Conservation (phyloP, 2,113 vertebrate genomes). For the Mola mola region DNA sequence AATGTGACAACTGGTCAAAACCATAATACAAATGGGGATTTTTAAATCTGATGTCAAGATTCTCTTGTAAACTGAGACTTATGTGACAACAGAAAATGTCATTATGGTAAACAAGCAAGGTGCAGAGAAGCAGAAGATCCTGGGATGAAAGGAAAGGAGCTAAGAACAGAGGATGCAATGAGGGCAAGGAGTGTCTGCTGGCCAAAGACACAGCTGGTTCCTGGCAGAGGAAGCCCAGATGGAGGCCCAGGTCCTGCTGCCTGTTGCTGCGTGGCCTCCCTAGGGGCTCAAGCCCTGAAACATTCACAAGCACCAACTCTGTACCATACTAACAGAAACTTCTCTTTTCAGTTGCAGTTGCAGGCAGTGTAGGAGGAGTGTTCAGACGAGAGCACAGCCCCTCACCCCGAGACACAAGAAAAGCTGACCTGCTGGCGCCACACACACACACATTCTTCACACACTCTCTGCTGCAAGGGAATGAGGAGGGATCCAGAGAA, state of each 20-base stretch:
- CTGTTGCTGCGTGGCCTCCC: conserved; percentile 77
- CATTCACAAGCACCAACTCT: conserved; percentile 19
- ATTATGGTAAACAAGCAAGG: conserved; percentile 18
- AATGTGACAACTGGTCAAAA: no score
- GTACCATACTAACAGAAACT: conserved; percentile 49
- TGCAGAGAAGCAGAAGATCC: conserved; percentile 36
- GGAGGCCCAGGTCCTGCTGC: conserved; percentile 77
- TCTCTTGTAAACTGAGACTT: no score
- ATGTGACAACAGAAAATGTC: neutral
- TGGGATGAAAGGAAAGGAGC: conserved; percentile 1
- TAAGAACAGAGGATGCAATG: conserved; percentile 20
- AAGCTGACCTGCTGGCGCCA: conserved; percentile 66
- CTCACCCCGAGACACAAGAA: conserved; percentile 66
- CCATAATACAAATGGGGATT: no score
- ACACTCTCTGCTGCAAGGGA: conserved; percentile 33
- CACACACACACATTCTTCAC: conserved; percentile 20
- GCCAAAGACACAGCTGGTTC: conserved; percentile 88
- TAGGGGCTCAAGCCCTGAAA: conserved; percentile 57
- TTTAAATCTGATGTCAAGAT: no score
- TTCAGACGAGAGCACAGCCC: conserved; percentile 70
- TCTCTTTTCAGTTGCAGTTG: conserved; percentile 55
- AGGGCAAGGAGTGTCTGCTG: conserved; percentile 42
- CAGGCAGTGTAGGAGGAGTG: conserved; percentile 68
- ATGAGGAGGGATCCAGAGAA: conserved; percentile 5
- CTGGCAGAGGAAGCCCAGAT: conserved; percentile 85